phyloP scores from a whole-genome alignment of 1,140 invertebrate species.

The Drosophila baimaii region DNA sequence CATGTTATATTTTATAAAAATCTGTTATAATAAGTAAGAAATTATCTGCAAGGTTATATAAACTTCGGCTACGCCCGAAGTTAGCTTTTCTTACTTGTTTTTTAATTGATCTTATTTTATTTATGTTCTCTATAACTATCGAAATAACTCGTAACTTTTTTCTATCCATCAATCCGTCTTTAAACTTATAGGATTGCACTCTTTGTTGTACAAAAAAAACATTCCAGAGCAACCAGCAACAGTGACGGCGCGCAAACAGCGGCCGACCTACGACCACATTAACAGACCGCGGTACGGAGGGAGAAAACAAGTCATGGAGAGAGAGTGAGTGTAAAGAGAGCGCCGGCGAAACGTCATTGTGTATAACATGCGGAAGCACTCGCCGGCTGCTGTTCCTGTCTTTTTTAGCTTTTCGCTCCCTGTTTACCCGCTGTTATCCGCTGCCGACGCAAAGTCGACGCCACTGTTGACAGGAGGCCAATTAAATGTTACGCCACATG shows the following conservation, averaged over 20 bases:
- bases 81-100: too few relatives aligned
- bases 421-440: constrained; percentile 13
- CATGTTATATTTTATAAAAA: too few relatives aligned
- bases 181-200: neutral
- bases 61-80: too few relatives aligned
- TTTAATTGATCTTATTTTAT: too few relatives aligned
- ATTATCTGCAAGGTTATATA: too few relatives aligned
- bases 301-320: constrained; percentile 8
- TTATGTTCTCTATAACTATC: too few relatives aligned
- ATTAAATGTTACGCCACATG: constrained; percentile 53
- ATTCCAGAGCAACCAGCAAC: neutral
- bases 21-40: too few relatives aligned
- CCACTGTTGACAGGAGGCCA: constrained; percentile 23
- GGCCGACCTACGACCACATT: constrained; percentile 36
- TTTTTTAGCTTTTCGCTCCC: constrained; percentile 11
- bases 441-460: constrained; percentile 10
- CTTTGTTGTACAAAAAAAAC: neutral
- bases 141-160: too few relatives aligned
- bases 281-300: constrained; percentile 14
- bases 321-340: constrained; percentile 13
- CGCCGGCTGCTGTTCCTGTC: constrained; percentile 22
- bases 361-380: constrained; percentile 57
- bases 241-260: constrained; percentile 1
- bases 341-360: constrained; percentile 62
- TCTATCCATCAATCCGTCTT: too few relatives aligned